Base-by-base conservation (phyloP, 2,888 invertebrate species). In the Lingula anatina region DNA sequence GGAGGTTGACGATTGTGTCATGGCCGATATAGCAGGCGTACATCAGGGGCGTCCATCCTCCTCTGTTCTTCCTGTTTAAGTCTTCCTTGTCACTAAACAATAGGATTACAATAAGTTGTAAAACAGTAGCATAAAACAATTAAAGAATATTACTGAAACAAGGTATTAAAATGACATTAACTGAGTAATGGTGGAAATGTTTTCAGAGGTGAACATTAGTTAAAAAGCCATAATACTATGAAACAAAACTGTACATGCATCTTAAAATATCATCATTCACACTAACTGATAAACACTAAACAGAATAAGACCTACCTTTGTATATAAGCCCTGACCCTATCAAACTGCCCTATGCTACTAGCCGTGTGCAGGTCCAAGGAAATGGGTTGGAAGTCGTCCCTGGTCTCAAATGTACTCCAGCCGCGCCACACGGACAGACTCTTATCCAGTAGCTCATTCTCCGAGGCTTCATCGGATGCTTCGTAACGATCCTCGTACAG, bases 31-130 rank as follows among this genome's bases (percentile, higher is more conserved):
- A 78, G 49, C 72, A 68, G 3, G 78, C 78, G 57, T 78, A 78
- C 79, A 79, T 79, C 27, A 79, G 56, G 2, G 77, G 70, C 2
- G 78, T 78, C 78, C 78, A 79, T 2, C 77, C 76, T 41, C 76
- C 75, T 21, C 56, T 57, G 57, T 79, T 79, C 50, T 65, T 66
- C 20, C 61, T 57, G 53, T 77, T 70, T 36, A 76, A 51, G 36
- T 69, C 64, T 35, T 64, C 58, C 37, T 64, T 61, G 27, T 59
- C 57, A 31, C 62, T 62, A 47, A n/a, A n/a, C n/a, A n/a, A n/a
- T n/a, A n/a, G n/a, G n/a, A n/a, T n/a, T n/a, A 21, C 44, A 5
- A 41, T 25, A n/a, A n/a, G n/a, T n/a, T n/a, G n/a, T n/a, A n/a
- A n/a, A n/a, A n/a, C n/a, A n/a, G n/a, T n/a, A n/a, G n/a, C n/a